These are phyloP conservation scores for Druceiella hillmani DNA, from an alignment of 2,888 invertebrate species.

Conservation along the genomic window DNA sequence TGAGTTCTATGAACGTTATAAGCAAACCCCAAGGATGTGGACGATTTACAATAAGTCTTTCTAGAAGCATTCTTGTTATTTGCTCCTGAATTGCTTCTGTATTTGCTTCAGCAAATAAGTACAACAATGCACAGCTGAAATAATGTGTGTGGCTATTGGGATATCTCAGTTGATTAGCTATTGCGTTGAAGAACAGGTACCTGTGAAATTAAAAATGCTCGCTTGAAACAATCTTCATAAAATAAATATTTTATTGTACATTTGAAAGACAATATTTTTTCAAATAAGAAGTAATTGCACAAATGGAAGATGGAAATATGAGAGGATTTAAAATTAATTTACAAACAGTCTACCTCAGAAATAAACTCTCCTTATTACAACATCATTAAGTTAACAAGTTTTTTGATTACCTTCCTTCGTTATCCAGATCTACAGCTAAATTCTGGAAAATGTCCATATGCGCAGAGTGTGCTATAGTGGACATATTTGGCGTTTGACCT, in stretches of 20 bases:
- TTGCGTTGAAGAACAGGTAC: conserved; percentile 96
- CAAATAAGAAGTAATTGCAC: too few species aligned
- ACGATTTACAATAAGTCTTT: conserved; percentile 94
- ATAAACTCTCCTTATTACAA: too few species aligned
- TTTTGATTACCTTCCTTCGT: conserved; percentile 87
- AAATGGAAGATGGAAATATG: too few species aligned
- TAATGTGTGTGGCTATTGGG: conserved; percentile 99
- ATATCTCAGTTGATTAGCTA: conserved; percentile 97
- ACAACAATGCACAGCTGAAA: conserved; percentile 95
- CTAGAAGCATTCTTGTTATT: conserved; percentile 92
- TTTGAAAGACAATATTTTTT: too few species aligned
- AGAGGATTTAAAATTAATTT: too few species aligned
- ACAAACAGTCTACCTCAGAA: too few species aligned
- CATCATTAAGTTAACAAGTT: too few species aligned
- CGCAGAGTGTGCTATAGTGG: conserved; percentile 96
- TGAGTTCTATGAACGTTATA: conserved; percentile 98
- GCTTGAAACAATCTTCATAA: neutral
- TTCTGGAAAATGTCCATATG: conserved; percentile 99
- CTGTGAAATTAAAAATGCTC: conserved; percentile 42
- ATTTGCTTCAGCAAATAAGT: conserved; percentile 96
- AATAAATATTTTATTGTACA: too few species aligned
- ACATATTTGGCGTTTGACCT: conserved; percentile 89
- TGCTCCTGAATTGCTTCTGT: conserved; percentile 98
- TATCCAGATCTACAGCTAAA: conserved; percentile 95
- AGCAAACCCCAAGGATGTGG: conserved; percentile 99